Percentiles rank a stretch among this genome's conserved stretches.
phyloP scores from a whole-genome alignment of 1,140 invertebrate genomes.

The Panonychus citri region DNA sequence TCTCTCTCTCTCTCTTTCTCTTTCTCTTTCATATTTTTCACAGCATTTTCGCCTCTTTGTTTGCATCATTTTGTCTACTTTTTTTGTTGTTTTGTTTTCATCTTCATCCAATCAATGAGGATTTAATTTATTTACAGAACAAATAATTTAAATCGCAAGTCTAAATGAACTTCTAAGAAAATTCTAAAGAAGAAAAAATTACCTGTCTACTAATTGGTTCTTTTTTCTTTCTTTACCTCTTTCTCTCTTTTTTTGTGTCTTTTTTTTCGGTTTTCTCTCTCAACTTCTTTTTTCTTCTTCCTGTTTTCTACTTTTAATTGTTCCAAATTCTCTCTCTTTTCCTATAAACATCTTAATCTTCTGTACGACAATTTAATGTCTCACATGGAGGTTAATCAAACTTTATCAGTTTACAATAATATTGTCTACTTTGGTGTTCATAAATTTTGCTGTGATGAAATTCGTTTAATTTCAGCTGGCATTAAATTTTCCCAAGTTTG shows the following conservation, averaged over 20 bases:
- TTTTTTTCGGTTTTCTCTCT: not conserved
- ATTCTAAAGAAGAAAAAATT: too few relatives aligned
- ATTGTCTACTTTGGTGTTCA: not conserved
- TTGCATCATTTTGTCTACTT: too few relatives aligned
- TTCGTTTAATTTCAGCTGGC: not conserved
- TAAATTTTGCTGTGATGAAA: not conserved
- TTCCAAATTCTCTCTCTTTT: not conserved
- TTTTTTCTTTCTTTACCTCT: not conserved
- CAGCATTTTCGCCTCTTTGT: not conserved
- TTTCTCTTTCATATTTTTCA: not conserved
- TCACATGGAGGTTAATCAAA: not conserved
- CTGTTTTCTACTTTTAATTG: not conserved
- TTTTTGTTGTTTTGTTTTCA: too few relatives aligned
- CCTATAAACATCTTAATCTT: not conserved
- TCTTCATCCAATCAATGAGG: too few relatives aligned
- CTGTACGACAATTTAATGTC: not conserved
- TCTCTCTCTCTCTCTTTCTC: not conserved
- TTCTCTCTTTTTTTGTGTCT: not conserved
- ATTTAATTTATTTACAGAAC: too few relatives aligned
- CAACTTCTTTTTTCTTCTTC: not conserved
- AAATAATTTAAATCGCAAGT: too few relatives aligned
- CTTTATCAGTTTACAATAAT: not conserved
- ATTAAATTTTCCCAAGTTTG: not conserved
- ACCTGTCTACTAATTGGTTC: too few relatives aligned
- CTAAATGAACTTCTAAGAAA: too few relatives aligned